Evolutionary conservation across 2,888 invertebrate genomes (phyloP), one percentile per base, ranked within the genome.

Genomic region (Spilosoma lubricipeda): DNA sequence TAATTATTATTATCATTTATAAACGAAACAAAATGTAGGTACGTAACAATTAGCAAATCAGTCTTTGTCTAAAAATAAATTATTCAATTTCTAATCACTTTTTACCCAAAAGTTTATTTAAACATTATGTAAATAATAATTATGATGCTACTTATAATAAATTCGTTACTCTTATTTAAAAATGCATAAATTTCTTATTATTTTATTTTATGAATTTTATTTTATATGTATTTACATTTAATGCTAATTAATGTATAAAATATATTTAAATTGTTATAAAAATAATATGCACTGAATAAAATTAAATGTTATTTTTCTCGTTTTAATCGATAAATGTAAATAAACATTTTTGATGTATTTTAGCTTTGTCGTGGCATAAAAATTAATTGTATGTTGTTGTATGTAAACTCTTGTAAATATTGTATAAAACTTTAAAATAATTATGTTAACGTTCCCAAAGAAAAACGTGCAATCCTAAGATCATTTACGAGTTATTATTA

Each of bases 391-490:
- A 82, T 80, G 73, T 85, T 80, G 71, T 74, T 77, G 73, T 80
- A 80, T 77, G 71, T 83, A 80, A 79, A 83, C 64, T 72, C 71
- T 67, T 87, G 89, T 87, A 88, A 81, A 87, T 87, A 88, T 80
- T 86, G 85, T 88, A 74, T 80, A 87, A 74, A 79, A 78, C 66
- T 74, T 79, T 69, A 71, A 80, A 73, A 76, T 86, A 86, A 82
- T 87, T 83, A 84, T 84, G 76, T 87, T 85, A 92, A 93, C 90
- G 88, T 91, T 88, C 85, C 94, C 95, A 95, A 95, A 95, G 94
- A 95, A 89, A 88, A 90, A 91, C 86, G 95, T 95, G 95, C 95
- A 95, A 95, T 95, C 93, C 88, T 92, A 88, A 85, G 89, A 84
- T 92, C 89, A 87, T 89, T 88, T 89, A 90, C 80, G 77, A 85